These are phyloP conservation scores for Anthopleura xanthogrammica DNA, from an alignment of 92 coral and sea anemone genomes.

Conservation along the genomic window DNA sequence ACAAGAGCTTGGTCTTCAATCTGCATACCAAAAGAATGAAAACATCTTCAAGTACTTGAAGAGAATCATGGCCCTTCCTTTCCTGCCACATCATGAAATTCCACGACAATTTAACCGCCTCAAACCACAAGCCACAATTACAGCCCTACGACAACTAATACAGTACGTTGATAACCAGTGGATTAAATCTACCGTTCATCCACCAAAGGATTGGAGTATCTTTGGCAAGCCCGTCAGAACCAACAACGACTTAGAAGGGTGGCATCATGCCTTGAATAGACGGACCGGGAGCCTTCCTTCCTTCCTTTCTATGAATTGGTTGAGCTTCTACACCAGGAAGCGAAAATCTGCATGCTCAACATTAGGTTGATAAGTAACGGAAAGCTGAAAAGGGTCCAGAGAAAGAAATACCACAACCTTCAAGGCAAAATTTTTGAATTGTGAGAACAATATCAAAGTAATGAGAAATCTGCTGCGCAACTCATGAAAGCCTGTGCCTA, in stretches of 20 bases:
- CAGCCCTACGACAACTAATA: conserved; percentile 15
- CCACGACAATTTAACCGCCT: no score
- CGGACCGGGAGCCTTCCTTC: not conserved
- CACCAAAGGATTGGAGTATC: conserved; percentile 43
- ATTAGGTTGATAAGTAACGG: not conserved
- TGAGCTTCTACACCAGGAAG: not conserved
- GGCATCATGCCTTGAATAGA: conserved; percentile 1
- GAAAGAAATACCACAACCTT: no score
- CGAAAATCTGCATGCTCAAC: not conserved
- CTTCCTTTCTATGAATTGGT: not conserved
- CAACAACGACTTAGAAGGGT: conserved; percentile 28
- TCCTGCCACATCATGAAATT: conserved; percentile 51
- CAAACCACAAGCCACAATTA: conserved; percentile 7
- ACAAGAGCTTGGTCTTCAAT: conserved; percentile 50
- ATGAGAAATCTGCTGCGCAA: no score
- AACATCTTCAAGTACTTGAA: conserved; percentile 31
- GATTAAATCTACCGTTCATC: conserved; percentile 22
- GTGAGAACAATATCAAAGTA: no score
- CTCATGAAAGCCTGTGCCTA: no score
- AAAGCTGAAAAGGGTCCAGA: not conserved
- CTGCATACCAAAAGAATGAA: conserved; percentile 31
- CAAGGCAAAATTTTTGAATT: no score
- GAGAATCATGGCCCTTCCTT: conserved; percentile 56
- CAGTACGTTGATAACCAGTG: conserved; percentile 28
- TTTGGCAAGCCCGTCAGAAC: conserved; percentile 44